phyloP scores from a whole-genome alignment of 2,797 vertebrate species.

The Alectoris magna region DNA sequence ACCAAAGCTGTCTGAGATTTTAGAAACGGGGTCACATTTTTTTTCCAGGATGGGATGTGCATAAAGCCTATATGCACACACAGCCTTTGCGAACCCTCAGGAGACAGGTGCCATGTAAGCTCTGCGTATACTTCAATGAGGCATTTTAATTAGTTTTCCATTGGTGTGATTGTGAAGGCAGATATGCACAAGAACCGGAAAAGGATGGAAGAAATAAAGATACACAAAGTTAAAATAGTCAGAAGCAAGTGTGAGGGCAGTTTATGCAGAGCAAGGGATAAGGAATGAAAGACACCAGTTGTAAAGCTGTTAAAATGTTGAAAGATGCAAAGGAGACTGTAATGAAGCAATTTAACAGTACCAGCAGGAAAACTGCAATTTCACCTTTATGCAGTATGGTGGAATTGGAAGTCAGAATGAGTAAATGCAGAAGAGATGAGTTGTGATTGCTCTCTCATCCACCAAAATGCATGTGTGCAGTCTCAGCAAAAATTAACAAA shows the following conservation, averaged over 20 bases:
- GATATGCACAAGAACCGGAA: background rate
- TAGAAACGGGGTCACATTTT: background rate
- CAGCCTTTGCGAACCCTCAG: background rate
- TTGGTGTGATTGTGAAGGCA: background rate
- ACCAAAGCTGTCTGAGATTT: background rate
- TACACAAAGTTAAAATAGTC: background rate
- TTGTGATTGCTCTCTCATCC: background rate
- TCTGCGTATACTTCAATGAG: background rate
- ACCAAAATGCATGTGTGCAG: background rate
- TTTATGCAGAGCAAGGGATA: background rate
- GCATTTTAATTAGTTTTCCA: background rate
- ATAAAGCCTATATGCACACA: background rate
- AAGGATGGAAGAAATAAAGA: constrained; percentile 46
- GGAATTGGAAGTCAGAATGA: constrained; percentile 37
- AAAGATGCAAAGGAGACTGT: constrained; percentile 30
- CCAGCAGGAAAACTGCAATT: constrained; percentile 54
- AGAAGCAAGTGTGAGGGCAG: constrained; percentile 14
- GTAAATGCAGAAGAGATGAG: background rate
- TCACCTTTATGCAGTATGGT: constrained; percentile 22
- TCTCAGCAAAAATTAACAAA: background rate
- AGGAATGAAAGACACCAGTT: constrained; percentile 11
- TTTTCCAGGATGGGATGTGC: background rate
- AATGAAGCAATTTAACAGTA: constrained; percentile 52
- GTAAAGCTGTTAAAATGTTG: constrained; percentile 26
- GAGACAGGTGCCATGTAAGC: background rate